Percentiles rank a stretch among this genome's conserved stretches.
Conservation (phyloP, 2,888 invertebrate genomes). For the Eugnorisma glareosa region DNA sequence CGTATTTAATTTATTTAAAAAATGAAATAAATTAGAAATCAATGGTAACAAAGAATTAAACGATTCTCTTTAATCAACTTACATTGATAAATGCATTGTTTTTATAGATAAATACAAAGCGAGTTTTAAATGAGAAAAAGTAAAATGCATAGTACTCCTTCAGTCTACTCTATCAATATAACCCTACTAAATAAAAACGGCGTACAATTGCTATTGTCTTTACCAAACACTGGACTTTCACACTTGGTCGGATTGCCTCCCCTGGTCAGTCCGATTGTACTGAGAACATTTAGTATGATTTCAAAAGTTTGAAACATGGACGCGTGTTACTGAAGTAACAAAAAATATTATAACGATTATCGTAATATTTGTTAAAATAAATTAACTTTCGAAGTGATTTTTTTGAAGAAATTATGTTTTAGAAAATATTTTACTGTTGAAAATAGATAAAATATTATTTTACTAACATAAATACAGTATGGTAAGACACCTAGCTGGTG, state of each 20-base stretch:
- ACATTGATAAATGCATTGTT: neutral
- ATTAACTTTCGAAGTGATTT: constrained; percentile 29
- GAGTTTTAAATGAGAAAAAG: constrained; percentile 51
- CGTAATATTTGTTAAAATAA: constrained; percentile 26
- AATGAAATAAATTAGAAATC: neutral
- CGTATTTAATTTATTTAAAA: no score
- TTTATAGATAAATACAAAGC: neutral
- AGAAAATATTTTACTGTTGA: neutral
- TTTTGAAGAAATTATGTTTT: neutral
- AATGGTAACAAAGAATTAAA: neutral
- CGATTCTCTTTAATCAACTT: neutral
- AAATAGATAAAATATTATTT: neutral
- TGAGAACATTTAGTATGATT: constrained; percentile 60
- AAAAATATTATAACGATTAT: neutral
- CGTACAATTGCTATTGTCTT: constrained; percentile 30
- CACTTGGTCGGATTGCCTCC: constrained; percentile 44
- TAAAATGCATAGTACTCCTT: constrained; percentile 55
- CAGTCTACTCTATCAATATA: constrained; percentile 62
- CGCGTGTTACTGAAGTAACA: constrained; percentile 37
- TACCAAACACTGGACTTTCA: constrained; percentile 22
- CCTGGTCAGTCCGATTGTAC: constrained; percentile 33
- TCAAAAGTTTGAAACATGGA: constrained; percentile 35
- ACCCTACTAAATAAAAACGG: constrained; percentile 61
- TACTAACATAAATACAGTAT: neutral
- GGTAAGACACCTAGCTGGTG: neutral